Conservation (phyloP, 2,888 invertebrate species). For the Metellina segmentata region DNA sequence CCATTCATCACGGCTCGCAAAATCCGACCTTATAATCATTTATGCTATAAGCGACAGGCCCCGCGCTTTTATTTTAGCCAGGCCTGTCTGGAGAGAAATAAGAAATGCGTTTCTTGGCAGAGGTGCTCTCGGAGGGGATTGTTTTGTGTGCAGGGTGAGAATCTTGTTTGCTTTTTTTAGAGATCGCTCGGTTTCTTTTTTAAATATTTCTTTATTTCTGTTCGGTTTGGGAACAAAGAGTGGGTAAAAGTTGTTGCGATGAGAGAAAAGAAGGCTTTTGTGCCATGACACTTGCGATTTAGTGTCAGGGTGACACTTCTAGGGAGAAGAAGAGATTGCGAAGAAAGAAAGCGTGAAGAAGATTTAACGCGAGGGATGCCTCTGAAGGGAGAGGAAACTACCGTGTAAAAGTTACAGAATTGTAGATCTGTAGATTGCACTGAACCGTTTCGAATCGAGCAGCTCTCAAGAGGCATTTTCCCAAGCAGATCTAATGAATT, state of each 20-base stretch:
- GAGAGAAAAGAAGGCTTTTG: conserved; percentile 28
- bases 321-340: conserved; percentile 3
- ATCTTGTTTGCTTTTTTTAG: not conserved
- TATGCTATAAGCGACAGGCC: not conserved
- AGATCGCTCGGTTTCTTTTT: not conserved
- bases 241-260: conserved; percentile 17
- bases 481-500: too few species aligned
- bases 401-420: too few species aligned
- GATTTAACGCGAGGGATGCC: not conserved
- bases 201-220: not conserved
- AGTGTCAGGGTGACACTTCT: conserved; percentile 36
- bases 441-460: too few species aligned
- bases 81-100: not conserved
- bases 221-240: conserved; percentile 36
- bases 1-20: conserved; percentile 21
- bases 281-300: conserved; percentile 46
- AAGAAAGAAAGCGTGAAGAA: conserved; percentile 15
- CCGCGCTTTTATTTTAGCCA: not conserved
- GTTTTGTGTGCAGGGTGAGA: not conserved
- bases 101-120: conserved; percentile 36
- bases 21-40: conserved; percentile 37
- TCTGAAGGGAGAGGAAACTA: too few species aligned
- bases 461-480: too few species aligned
- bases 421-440: too few species aligned
- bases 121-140: not conserved